Evolutionary conservation across 2,113 vertebrate genomes (phyloP).

Genomic region (Takifugu bimaculatus): DNA sequence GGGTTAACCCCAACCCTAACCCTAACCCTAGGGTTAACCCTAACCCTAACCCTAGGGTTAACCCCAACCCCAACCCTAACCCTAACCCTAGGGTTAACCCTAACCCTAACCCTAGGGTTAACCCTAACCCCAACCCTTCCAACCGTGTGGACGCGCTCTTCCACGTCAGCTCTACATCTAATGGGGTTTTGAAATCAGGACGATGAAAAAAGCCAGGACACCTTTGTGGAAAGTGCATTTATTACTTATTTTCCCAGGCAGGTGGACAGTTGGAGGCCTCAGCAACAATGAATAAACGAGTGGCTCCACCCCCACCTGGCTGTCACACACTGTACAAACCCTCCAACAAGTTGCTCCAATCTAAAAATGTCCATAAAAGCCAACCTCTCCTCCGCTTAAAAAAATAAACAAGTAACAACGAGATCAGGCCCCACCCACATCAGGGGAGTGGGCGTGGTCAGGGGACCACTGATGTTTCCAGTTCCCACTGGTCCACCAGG

Average conservation of each 20-base stretch:
- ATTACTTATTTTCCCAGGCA: slow-evolving; percentile 58
- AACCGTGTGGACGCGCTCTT: no score
- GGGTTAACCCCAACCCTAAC: no score
- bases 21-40: no score
- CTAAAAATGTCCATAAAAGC: slow-evolving; percentile 51
- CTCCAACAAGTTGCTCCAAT: not conserved
- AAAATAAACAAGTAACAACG: slow-evolving; percentile 57
- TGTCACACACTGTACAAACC: slow-evolving; percentile 44
- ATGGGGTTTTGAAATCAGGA: no score
- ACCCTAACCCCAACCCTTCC: no score
- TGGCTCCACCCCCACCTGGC: slow-evolving; percentile 27
- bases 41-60: no score
- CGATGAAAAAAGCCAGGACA: not conserved
- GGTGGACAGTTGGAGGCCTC: slow-evolving; percentile 38
- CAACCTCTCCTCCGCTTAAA: slow-evolving; percentile 51
- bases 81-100: no score
- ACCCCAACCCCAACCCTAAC: no score
- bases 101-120: no score
- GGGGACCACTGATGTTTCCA: not conserved
- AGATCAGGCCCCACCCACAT: slow-evolving; percentile 26
- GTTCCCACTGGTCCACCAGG: slow-evolving; percentile 30
- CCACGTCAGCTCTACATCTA: no score
- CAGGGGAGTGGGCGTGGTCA: slow-evolving; percentile 6
- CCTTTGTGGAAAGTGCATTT: slow-evolving; percentile 74
- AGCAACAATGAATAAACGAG: slow-evolving; percentile 11